Base-by-base conservation (phyloP, 2,888 invertebrate genomes). In the Caenorhabditis drosophilae region DNA sequence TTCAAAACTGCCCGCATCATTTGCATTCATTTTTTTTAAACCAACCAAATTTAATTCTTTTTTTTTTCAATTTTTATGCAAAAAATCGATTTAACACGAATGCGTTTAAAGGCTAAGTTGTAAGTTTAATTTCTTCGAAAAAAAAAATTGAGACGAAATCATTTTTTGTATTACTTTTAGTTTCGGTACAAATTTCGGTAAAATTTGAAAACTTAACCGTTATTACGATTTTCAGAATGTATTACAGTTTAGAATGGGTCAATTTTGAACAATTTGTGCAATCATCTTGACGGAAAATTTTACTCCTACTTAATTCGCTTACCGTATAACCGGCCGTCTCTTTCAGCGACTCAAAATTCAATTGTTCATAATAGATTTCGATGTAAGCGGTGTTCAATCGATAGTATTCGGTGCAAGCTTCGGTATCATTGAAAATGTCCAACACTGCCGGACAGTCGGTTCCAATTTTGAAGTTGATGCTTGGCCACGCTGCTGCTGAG, bases 361-460 rank as follows among this genome's bases (percentile, higher is more conserved):
- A 67, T 55, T 83, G 83, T 55, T 83, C 83, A 63, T 83, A 83
- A 61, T 81, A 83, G n/a, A 83, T 82, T 57, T 83, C 83, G 45
- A 82, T 81, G 52, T 80, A 82, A 0, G 81, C 81, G 7, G 81
- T 81, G 49, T 81, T 82, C 40, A 72, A 52, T 23, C 75, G 69
- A 54, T 82, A 81, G 53, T 81, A 81, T 58, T 81, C 82, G 9
- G 78, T 73, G 56, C 81, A 81, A 15, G 79, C 79, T 57, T 62
- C 66, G 0, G 78, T 68, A 42, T 80, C 83, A 47, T 81, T 81
- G 50, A 72, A 70, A n/a, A 77, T 79, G 22, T 75, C 72, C 12
- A 63, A 44, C 1, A 79, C 79, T 7, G 74, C 73, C 9, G 79
- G 77, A 67, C 81, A 81, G 46, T 79, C 82, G 6, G 60, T 63